Base-by-base conservation (phyloP, 2,888 invertebrate genomes). In the Dilophus febrilis region DNA sequence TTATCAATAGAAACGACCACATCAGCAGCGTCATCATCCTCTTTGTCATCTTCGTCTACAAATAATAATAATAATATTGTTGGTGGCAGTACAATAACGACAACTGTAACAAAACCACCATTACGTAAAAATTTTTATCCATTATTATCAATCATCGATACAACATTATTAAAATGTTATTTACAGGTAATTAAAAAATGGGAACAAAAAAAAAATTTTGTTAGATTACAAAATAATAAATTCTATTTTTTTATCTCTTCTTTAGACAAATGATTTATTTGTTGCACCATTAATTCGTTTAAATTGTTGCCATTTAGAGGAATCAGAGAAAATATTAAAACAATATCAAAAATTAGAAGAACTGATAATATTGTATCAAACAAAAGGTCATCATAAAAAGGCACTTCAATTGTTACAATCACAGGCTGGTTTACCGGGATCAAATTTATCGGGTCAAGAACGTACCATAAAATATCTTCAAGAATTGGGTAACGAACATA, bases 81-180 rank as follows among this genome's bases (percentile, higher is more conserved):
- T 18, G 7, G 4, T 7, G 18, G 8, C 12, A 34, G 19, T 34
- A 22, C 8, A 6, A 22, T 22, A 22, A 8, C 14, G 16, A 10
- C 34, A 18, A 27, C n/a, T n/a, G 59, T 50, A 49, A 65, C 57
- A 33, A 50, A 52, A 28, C 57, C 61, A 29, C 42, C 47, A 35
- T 43, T 41, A 44, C 45, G 42, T 19, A 45, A 48, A 43, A 42
- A 44, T 40, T 42, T 71, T 10, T 68, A 72, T 45, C 73, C 77
- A 47, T 63, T 86, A 22, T 61, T 94, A 43, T 91, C 92, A 59
- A 83, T 97, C 40, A 92, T 98, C 43, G 98, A 98, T 57, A 98
- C 97, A 0, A 95, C 95, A 1, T 65, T 98, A 38, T 67, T 98
- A 10, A 97, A 97, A 61, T 97, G 97, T 56, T 98, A 97, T 64